Conservation (phyloP, 2,888 invertebrate species). For the Tipula helvola region DNA sequence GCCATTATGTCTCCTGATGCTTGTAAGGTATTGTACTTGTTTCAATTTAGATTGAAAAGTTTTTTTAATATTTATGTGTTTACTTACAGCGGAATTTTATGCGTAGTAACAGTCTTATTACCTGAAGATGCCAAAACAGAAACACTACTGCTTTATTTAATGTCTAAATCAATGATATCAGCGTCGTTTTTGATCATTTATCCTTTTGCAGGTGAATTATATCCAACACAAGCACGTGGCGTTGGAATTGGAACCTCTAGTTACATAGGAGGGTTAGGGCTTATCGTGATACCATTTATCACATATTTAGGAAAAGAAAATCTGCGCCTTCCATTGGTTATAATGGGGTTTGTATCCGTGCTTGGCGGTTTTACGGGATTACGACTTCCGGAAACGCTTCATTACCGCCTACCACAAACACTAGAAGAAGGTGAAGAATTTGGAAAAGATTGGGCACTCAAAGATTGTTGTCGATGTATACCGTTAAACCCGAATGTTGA, state of each 20-base stretch:
- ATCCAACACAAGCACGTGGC: conserved; percentile 80
- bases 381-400: conserved; percentile 73
- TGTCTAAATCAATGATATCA: conserved; percentile 81
- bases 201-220: conserved; percentile 83
- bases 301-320: conserved; percentile 82
- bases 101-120: conserved; percentile 71
- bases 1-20: conserved; percentile 78
- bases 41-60: background rate
- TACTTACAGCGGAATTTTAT: conserved; percentile 60
- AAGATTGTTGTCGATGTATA: conserved; percentile 61
- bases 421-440: conserved; percentile 80
- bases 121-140: conserved; percentile 62
- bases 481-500: conserved; percentile 48
- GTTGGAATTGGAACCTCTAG: conserved; percentile 84
- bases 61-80: background rate
- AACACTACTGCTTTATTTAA: conserved; percentile 61
- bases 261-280: conserved; percentile 77
- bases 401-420: conserved; percentile 71
- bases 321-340: conserved; percentile 67
- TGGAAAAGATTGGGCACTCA: conserved; percentile 66
- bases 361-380: conserved; percentile 69
- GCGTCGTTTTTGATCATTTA: conserved; percentile 86
- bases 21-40: conserved; percentile 47
- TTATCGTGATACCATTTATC: conserved; percentile 81
- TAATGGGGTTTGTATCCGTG: conserved; percentile 72